phyloP scores from a whole-genome alignment of 2,888 invertebrate species.

The Hyles lineata region DNA sequence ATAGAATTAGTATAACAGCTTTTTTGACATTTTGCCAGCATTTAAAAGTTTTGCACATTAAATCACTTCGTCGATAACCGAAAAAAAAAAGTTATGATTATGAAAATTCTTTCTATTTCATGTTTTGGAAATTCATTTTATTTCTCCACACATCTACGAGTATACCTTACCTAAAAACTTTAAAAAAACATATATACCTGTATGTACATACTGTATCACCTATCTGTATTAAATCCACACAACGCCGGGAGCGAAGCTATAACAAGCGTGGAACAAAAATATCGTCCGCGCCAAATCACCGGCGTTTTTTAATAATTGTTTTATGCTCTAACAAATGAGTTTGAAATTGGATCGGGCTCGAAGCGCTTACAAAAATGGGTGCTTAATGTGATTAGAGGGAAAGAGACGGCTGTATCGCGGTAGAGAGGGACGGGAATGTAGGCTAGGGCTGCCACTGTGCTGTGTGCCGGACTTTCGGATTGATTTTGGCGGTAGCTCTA shows the following conservation, averaged over 20 bases:
- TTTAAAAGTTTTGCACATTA: too few relatives aligned
- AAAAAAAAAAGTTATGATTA: too few relatives aligned
- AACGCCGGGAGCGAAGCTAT: constrained; percentile 47
- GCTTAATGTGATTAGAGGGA: constrained; percentile 87
- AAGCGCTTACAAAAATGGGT: constrained; percentile 87
- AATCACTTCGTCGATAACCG: too few relatives aligned
- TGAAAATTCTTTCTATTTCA: too few relatives aligned
- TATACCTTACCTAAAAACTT: too few relatives aligned
- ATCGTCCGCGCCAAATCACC: constrained; percentile 77
- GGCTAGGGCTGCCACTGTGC: background rate
- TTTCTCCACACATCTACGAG: too few relatives aligned
- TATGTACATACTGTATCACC: too few relatives aligned
- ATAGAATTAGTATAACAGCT: too few relatives aligned
- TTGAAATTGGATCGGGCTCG: constrained; percentile 87
- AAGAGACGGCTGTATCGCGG: constrained; percentile 58
- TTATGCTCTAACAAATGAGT: constrained; percentile 87
- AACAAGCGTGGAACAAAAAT: constrained; percentile 78
- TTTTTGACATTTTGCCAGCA: too few relatives aligned
- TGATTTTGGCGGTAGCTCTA: background rate
- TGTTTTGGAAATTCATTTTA: too few relatives aligned
- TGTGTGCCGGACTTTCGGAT: constrained; percentile 13
- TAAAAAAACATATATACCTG: too few relatives aligned
- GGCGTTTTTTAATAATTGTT: constrained; percentile 85
- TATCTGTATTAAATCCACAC: background rate
- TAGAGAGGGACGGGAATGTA: constrained; percentile 46